Evolutionary conservation across 2,797 vertebrate species (phyloP), one percentile per base, ranked within the genome.

Genomic region (Sus cebifrons): DNA sequence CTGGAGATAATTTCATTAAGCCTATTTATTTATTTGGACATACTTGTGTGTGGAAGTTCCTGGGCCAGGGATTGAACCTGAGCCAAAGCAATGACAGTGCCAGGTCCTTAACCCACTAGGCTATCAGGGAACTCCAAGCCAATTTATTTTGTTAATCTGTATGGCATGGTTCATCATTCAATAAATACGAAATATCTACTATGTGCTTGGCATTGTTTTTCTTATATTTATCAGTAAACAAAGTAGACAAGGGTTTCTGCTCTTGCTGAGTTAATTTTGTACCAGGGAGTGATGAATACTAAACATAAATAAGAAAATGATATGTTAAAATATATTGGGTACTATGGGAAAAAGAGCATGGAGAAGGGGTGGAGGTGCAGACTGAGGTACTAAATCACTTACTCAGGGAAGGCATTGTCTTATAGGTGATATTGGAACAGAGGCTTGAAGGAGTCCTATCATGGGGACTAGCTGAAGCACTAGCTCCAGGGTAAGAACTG

Each of bases 1-100:
- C n/a, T 90, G 67, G 40, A 86, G 65, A 68, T 77, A 74, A 84
- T 93, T 73, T 25, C 20, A 40, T 62, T 81, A 32, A 79, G n/a
- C 58, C 75, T 44, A 14, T 62, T 71, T 36, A 56, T 64, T 87
- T 60, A 49, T 49, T 49, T 49, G 44, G 44, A 7, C 44, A 49
- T 10, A 49, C 44, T 49, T 2, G 44, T 49, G 44, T 49, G 44
- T 49, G 44, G 44, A 49, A 49, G 44, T 49, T 49, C 44, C 44
- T 10, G 9, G 44, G 44, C 44, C 44, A 49, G 44, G 44, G 44
- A 49, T 49, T 10, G 44, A 49, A 49, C 9, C 44, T 49, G 44
- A 49, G 44, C 44, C 44, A 49, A 49, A 49, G 44, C 44, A 49
- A 49, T 49, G 44, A 49, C 44, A 49, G 9, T 49, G 44, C 44